phyloP scores from a whole-genome alignment of 2,797 vertebrate species.

The Muraenolepis orangiensis region DNA sequence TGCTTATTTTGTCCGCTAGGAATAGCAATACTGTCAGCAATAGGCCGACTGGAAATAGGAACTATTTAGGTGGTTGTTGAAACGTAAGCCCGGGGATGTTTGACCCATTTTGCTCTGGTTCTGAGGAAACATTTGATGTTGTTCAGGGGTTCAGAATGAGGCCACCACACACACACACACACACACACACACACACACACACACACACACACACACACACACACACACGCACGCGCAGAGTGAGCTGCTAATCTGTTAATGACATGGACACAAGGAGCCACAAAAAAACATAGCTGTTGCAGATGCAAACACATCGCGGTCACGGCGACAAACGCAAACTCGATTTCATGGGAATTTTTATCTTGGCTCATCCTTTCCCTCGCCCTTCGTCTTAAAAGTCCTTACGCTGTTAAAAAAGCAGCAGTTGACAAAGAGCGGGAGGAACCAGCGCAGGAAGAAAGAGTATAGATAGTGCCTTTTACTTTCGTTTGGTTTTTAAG shows the following conservation, averaged over 20 bases:
- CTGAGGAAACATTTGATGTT: neutral
- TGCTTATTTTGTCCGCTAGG: conserved; percentile 39
- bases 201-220: conserved; percentile 13
- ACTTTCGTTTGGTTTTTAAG: too few relatives aligned
- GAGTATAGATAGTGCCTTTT: conserved; percentile 51
- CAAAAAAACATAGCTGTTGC: conserved; percentile 20
- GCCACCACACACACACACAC: too few relatives aligned
- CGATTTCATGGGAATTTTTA: conserved; percentile 61
- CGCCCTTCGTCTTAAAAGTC: conserved; percentile 44
- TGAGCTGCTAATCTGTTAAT: conserved; percentile 72
- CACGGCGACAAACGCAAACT: conserved; percentile 45
- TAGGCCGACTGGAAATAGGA: neutral
- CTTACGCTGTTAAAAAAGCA: conserved; percentile 61
- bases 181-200: too few relatives aligned
- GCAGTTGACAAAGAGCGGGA: conserved; percentile 50
- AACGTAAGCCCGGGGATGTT: conserved; percentile 50
- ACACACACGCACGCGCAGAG: conserved; percentile 23
- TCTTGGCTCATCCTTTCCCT: conserved; percentile 11
- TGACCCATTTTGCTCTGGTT: conserved; percentile 47
- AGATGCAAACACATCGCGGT: conserved; percentile 41
- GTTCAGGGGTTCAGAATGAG: neutral
- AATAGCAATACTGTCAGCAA: conserved; percentile 46
- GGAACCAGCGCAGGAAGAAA: conserved; percentile 59
- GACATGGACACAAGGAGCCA: conserved; percentile 56
- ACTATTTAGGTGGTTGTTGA: conserved; percentile 40